These are phyloP conservation scores for Drosophila quadrilineata DNA, from an alignment of 1,140 invertebrate species.

Conservation along the genomic window DNA sequence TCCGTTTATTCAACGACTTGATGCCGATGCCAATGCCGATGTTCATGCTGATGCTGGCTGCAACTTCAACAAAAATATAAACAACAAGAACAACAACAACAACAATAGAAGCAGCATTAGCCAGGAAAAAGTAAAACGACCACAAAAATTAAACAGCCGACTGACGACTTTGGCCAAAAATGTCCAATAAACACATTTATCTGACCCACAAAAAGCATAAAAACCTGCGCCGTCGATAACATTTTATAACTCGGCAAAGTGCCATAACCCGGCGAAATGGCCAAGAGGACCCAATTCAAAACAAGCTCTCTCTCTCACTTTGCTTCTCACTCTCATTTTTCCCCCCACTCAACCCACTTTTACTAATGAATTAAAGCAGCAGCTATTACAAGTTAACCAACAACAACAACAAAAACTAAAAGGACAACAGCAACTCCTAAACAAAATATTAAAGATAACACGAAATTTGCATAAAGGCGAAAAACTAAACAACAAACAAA, in stretches of 20 bases:
- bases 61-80: neutral
- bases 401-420: neutral
- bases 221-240: conserved; percentile 75
- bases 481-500: conserved; percentile 3
- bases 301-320: neutral
- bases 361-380: conserved; percentile 70
- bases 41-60: neutral
- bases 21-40: too few relatives aligned
- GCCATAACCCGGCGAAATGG: conserved; percentile 48
- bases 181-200: conserved; percentile 77
- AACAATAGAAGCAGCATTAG: conserved; percentile 23
- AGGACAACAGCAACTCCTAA: neutral
- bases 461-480: conserved; percentile 51
- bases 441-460: conserved; percentile 51
- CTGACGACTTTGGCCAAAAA: conserved; percentile 40
- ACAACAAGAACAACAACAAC: conserved; percentile 25
- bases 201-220: conserved; percentile 65
- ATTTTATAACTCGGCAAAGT: conserved; percentile 73
- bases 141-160: conserved; percentile 66
- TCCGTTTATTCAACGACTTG: neutral
- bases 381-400: conserved; percentile 62
- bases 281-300: conserved; percentile 16
- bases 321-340: neutral
- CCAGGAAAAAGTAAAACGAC: conserved; percentile 34
- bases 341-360: neutral